These are phyloP conservation scores for Chionis minor DNA, from an alignment of 2,113 vertebrate species.

Conservation along the genomic window DNA sequence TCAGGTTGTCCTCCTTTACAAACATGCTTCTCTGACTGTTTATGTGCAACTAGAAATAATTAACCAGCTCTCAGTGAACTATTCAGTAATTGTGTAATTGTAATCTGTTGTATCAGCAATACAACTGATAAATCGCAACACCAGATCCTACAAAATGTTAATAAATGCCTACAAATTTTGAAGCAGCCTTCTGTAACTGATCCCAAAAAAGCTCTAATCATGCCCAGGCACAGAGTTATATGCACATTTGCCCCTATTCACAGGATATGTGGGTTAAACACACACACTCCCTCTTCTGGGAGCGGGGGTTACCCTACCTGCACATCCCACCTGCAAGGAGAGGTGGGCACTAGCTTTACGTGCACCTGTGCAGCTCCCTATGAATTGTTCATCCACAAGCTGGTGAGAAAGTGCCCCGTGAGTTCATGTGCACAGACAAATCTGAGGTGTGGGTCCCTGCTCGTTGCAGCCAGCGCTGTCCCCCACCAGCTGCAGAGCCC, in stretches of 20 bases:
- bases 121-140: background rate
- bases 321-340: background rate
- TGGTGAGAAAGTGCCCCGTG: rapidly evolving
- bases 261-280: background rate
- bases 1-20: background rate
- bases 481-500: too few species aligned
- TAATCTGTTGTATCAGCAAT: background rate
- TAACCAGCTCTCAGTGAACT: background rate
- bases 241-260: background rate
- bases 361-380: background rate
- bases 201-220: background rate
- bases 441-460: background rate
- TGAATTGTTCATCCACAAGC: too few species aligned
- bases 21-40: background rate
- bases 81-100: too few species aligned
- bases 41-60: background rate
- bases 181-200: background rate
- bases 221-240: background rate
- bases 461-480: rapidly evolving
- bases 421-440: background rate
- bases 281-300: background rate
- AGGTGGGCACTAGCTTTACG: background rate
- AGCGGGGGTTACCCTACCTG: background rate
- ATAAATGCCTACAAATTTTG: background rate
- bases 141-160: background rate